A percentile compares a stretch with the other conserved stretches of the same genome.
Evolutionary conservation across 2,888 invertebrate species (phyloP).

Genomic region (Parapristionchus giblindavisi): DNA sequence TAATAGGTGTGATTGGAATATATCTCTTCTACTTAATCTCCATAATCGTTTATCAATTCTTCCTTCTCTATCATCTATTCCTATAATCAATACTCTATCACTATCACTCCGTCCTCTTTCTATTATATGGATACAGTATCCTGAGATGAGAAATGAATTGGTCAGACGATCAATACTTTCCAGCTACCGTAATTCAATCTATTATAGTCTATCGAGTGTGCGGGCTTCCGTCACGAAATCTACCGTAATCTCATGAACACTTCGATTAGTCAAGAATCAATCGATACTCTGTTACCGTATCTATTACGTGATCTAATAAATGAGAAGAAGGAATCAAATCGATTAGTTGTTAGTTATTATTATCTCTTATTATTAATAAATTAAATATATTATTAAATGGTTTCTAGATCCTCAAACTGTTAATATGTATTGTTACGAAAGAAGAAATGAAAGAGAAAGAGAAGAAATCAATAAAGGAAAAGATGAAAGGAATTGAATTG

Average conservation of each 20-base stretch:
- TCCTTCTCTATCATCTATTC: conserved; percentile 15
- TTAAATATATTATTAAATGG: neutral
- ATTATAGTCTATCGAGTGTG: conserved; percentile 5
- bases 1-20: conserved; percentile 34
- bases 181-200: accelerated
- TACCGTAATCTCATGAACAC: conserved; percentile 12
- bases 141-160: neutral
- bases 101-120: conserved; percentile 25
- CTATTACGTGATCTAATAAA: neutral
- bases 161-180: too few relatives aligned
- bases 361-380: neutral
- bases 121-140: conserved; percentile 5
- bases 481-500: neutral
- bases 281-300: conserved; percentile 12
- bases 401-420: conserved; percentile 15
- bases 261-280: neutral
- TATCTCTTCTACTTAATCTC: neutral
- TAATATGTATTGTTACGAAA: neutral
- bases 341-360: conserved; percentile 3
- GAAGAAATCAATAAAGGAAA: neutral
- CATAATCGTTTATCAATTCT: conserved; percentile 25
- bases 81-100: conserved; percentile 1
- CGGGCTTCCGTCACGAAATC: conserved; percentile 26
- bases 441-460: neutral
- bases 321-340: conserved; percentile 17